Evolutionary conservation across 2,113 vertebrate genomes (phyloP).

Genomic region (Pollimyrus isidori): DNA sequence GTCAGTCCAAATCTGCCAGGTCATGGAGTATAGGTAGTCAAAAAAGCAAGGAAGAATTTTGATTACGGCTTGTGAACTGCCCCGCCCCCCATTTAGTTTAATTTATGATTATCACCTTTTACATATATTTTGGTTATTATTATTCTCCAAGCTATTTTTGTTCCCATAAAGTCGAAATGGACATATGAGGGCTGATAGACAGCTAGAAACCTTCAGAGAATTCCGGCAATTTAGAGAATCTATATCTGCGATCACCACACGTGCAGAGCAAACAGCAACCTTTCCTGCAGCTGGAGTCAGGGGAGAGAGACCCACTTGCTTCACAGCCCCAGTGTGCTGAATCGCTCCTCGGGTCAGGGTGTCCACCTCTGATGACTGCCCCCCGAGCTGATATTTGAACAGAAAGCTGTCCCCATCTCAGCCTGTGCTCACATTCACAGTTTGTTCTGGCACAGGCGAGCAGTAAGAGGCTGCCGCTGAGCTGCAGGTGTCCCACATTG

Average conservation of each 20-base stretch:
- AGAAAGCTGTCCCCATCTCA: conserved; percentile 29
- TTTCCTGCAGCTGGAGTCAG: background rate
- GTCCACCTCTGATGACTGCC: background rate
- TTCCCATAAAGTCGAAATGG: background rate
- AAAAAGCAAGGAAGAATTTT: background rate
- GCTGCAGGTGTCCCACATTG: conserved; percentile 46
- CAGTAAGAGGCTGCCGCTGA: conserved; percentile 35
- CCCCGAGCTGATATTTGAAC: conserved; percentile 25
- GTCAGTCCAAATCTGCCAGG: background rate
- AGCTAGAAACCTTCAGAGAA: background rate
- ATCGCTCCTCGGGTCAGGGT: background rate
- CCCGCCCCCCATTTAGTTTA: background rate
- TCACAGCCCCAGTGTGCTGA: background rate
- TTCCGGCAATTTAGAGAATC: background rate
- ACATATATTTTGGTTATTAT: background rate
- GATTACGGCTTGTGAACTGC: background rate
- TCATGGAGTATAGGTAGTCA: background rate
- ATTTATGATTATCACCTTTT: background rate
- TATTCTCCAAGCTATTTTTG: background rate
- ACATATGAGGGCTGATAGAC: background rate
- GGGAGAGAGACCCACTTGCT: background rate
- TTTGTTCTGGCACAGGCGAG: conserved; percentile 6
- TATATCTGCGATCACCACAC: conserved; percentile 32
- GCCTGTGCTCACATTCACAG: conserved; percentile 2
- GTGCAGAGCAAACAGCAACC: conserved; percentile 26